phyloP scores from a whole-genome alignment of 1,140 invertebrate species.

The Drosophila nebulosa region DNA sequence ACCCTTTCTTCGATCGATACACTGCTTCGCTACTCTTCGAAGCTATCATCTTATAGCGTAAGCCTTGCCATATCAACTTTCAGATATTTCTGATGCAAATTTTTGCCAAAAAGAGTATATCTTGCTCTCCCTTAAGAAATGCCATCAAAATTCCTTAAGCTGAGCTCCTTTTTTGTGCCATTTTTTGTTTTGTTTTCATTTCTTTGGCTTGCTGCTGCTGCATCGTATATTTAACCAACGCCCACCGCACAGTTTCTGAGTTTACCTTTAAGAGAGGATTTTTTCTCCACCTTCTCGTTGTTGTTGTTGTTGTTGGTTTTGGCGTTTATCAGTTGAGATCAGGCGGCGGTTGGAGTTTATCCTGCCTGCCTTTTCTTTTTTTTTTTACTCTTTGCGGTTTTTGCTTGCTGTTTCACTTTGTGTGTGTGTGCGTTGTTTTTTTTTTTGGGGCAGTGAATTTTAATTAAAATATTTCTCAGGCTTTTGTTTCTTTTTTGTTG shows the following conservation, averaged over 20 bases:
- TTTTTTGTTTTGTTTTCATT: neutral
- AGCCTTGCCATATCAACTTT: neutral
- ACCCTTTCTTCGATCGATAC: too few species aligned
- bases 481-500: slow-evolving; percentile 37
- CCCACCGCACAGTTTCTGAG: slow-evolving; percentile 46
- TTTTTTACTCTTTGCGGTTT: slow-evolving; percentile 50
- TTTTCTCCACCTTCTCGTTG: neutral
- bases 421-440: slow-evolving; percentile 12
- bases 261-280: slow-evolving; percentile 31
- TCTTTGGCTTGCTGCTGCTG: slow-evolving; percentile 12
- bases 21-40: too few species aligned
- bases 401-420: slow-evolving; percentile 24
- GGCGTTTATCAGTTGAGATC: slow-evolving; percentile 77
- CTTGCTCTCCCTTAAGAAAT: neutral
- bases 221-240: slow-evolving; percentile 61
- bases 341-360: slow-evolving; percentile 56
- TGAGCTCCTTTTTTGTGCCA: slow-evolving; percentile 12
- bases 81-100: neutral
- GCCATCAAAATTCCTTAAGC: neutral
- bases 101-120: slow-evolving; percentile 31
- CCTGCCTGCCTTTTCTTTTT: slow-evolving; percentile 44
- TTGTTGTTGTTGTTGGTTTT: slow-evolving; percentile 58
- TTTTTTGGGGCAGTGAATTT: slow-evolving; percentile 65
- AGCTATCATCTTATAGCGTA: too few species aligned
- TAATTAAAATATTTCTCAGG: slow-evolving; percentile 80